Evolutionary conservation across 2,113 vertebrate genomes (phyloP).

Genomic region (Otolemur garnettii): DNA sequence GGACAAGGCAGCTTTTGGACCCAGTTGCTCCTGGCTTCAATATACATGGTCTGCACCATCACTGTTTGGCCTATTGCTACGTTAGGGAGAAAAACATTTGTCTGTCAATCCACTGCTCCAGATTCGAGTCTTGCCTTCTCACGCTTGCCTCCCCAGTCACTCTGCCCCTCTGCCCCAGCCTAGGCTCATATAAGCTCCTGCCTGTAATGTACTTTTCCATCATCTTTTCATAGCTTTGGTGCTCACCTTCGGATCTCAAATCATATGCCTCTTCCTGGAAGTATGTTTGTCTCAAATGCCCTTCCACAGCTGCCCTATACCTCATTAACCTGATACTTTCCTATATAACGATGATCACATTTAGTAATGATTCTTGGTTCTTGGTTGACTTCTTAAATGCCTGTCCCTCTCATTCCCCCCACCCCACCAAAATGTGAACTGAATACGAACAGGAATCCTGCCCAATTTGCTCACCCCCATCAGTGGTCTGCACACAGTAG

Average conservation of each 20-base stretch:
- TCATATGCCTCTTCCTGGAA: neutral
- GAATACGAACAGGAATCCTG: neutral
- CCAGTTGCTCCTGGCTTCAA: neutral
- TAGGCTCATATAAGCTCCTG: fast-evolving
- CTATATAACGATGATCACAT: neutral
- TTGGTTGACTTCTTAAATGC: neutral
- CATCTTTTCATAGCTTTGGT: neutral
- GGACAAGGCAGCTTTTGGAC: neutral
- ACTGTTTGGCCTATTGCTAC: fast-evolving
- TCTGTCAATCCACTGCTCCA: fast-evolving
- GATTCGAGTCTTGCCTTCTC: neutral
- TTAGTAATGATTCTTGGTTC: neutral
- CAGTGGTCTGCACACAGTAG: neutral
- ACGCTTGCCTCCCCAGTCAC: neutral
- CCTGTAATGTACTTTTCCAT: neutral
- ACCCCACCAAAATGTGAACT: neutral
- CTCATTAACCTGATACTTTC: neutral
- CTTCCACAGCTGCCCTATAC: neutral
- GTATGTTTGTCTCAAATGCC: neutral
- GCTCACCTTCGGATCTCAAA: neutral
- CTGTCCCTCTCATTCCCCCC: neutral
- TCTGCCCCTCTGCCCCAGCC: neutral
- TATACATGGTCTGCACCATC: neutral
- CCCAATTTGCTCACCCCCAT: neutral
- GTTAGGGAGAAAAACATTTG: fast-evolving